A percentile compares a stretch with the other conserved stretches of the same genome.
phyloP scores from a whole-genome alignment of 2,797 vertebrate species.

The Platyrinchus mystaceus region DNA sequence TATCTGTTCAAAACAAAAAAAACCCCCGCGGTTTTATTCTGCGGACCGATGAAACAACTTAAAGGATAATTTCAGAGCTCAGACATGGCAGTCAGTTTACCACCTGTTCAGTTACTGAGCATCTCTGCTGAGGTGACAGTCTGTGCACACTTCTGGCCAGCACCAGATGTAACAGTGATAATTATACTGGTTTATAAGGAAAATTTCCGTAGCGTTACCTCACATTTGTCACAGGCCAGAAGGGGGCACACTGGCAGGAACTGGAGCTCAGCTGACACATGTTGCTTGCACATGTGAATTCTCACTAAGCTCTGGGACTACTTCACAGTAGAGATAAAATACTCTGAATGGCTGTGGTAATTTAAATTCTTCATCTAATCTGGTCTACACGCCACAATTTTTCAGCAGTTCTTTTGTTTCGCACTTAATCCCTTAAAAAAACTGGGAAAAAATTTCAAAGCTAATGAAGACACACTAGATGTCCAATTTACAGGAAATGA shows the following conservation, averaged over 20 bases:
- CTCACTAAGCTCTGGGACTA: neutral
- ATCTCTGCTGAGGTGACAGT: neutral
- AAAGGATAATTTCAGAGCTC: neutral
- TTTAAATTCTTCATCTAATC: neutral
- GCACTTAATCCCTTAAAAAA: neutral
- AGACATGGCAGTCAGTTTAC: neutral
- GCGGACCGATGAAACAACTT: neutral
- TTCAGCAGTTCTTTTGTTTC: neutral
- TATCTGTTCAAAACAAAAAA: slow-evolving; percentile 78
- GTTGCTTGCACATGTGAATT: neutral
- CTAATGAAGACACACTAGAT: neutral
- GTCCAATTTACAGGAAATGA: neutral
- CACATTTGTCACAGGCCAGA: neutral
- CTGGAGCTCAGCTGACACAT: neutral
- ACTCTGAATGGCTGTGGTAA: neutral
- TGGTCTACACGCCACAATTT: neutral
- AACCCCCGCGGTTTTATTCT: neutral
- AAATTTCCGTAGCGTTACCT: neutral
- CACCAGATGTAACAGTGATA: neutral
- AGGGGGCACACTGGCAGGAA: neutral
- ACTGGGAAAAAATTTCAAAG: neutral
- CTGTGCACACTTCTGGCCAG: neutral
- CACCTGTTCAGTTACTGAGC: neutral
- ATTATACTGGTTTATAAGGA: neutral
- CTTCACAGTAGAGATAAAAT: neutral